Evolutionary conservation across 2,113 vertebrate genomes (phyloP), one percentile per base, ranked within the genome.

Genomic region (Acrocephalus arundinaceus): DNA sequence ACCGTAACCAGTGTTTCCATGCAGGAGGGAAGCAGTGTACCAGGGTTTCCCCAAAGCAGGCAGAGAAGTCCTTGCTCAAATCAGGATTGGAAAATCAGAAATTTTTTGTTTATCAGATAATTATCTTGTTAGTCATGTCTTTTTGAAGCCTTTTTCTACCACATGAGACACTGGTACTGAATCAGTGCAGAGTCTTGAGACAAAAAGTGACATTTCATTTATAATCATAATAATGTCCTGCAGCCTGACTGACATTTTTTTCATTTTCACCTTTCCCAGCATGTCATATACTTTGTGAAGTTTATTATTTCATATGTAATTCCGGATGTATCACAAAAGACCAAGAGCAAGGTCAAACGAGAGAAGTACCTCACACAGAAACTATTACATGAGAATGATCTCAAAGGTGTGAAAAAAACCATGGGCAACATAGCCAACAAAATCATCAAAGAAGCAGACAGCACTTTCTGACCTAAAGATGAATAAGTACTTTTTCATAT

Each of bases 281-380:
- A 99, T 79, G 27, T 99, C 76, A 98, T 99, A 95, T 99, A 99
- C 97, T 97, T 98, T 13, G 98, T 99, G 89, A 99, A 99, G 95
- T 99, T 99, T 94, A 71, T 99, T 95, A 98, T 99, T 94, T 98
- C 98, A 13, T 99, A 99, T 14, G 3, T 94, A 72, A 99, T 99
- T 93, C 99, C 99, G 4, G 99, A 99, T 41, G 97, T 99, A 51
- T 98, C 99, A 1, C 83, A 98, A 31, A 88, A 95, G 48, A 98
- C 99, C 35, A 99, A 97, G 91, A 99, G 99, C 81, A 98, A 99
- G 95, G 98, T 99, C 91, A 99, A 98, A 96, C 97, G 99, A 71
- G 99, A 99, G 96, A 99, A 98, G 63, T 99, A 99, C 95, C 91
- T 99, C 91, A 99, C 98, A 27, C 99, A 99, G 94, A 98, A 98